A percentile compares a stretch with the other conserved stretches of the same genome.
Conservation (phyloP, 2,113 vertebrate species). For the Perca schrenkii region DNA sequence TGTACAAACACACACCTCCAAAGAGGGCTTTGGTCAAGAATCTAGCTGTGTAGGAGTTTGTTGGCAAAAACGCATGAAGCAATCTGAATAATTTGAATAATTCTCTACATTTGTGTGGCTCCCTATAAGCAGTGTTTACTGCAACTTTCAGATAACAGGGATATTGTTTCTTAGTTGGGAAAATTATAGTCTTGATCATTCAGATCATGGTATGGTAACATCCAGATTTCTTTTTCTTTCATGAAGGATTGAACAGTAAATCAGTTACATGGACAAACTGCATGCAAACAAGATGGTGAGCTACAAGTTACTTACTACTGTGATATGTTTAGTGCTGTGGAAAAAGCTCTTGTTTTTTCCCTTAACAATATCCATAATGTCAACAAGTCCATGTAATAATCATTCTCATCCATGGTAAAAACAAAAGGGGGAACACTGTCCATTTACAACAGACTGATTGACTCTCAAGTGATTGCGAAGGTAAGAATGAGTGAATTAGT, state of each 20-base stretch:
- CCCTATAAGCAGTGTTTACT: background rate
- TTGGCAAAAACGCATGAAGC: conserved; percentile 3
- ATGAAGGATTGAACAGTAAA: background rate
- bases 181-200: background rate
- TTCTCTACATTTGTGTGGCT: background rate
- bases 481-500: conserved; percentile 34
- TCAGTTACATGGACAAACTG: background rate
- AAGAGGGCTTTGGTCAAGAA: background rate
- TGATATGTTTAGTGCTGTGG: conserved; percentile 2
- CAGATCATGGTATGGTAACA: background rate
- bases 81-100: conserved; percentile 1
- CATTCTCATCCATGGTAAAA: background rate
- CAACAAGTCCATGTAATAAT: conserved; percentile 2
- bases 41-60: background rate
- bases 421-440: background rate
- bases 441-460: conserved; percentile 26
- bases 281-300: background rate
- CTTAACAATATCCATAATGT: conserved; percentile 3
- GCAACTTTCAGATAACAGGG: background rate
- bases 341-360: background rate
- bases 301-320: background rate
- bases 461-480: conserved; percentile 34
- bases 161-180: background rate
- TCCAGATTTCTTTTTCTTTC: background rate
- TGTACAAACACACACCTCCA: background rate